These are phyloP conservation scores for Chitala chitala DNA, from an alignment of 2,113 vertebrate genomes.

Conservation along the genomic window DNA sequence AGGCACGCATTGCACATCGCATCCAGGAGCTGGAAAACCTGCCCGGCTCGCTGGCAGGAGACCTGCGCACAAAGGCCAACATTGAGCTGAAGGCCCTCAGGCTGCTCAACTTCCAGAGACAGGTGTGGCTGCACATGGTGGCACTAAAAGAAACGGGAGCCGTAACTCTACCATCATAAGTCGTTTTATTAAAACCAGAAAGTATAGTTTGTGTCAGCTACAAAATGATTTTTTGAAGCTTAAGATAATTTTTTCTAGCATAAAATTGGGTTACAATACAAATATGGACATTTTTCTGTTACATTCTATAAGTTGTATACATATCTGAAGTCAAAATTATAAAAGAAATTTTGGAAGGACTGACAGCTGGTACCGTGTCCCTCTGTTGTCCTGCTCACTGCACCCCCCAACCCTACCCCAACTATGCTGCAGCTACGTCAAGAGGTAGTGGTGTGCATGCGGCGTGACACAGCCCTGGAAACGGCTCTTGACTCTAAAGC, in stretches of 20 bases:
- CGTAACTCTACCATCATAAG: background rate
- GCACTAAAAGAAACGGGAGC: background rate
- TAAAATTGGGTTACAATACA: no score
- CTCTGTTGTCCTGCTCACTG: background rate
- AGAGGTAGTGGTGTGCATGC: constrained; percentile 97
- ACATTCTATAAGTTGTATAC: no score
- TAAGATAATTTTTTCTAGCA: no score
- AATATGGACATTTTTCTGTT: no score
- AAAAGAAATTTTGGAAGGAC: no score
- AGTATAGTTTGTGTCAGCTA: background rate
- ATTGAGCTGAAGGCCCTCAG: constrained; percentile 95
- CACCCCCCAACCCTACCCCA: background rate
- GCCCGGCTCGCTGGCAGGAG: constrained; percentile 86
- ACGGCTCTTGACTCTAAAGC: constrained; percentile 93
- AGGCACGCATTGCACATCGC: constrained; percentile 88
- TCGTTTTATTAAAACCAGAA: background rate
- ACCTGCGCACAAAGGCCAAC: constrained; percentile 91
- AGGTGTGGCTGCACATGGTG: constrained; percentile 58
- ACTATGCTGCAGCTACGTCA: constrained; percentile 72
- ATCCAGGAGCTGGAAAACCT: constrained; percentile 96
- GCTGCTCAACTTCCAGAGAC: constrained; percentile 94
- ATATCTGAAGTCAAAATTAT: no score
- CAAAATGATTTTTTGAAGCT: no score
- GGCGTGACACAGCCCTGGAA: constrained; percentile 88
- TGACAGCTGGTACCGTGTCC: constrained; percentile 39